Evolutionary conservation across 2,888 invertebrate genomes (phyloP).

Genomic region (Platypus cylindrus): DNA sequence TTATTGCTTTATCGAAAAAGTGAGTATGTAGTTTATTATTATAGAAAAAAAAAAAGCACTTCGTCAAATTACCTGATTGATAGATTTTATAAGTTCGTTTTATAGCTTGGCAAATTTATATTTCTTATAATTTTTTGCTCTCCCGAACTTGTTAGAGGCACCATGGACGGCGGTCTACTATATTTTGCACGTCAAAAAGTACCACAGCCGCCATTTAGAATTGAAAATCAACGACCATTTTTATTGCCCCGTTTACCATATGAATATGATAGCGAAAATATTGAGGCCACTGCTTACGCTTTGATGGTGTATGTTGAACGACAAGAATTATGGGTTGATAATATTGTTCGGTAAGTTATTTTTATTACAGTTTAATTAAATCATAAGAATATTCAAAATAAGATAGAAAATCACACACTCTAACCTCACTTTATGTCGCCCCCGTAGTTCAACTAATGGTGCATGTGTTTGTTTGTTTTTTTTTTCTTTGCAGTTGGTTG

Average conservation of each 20-base stretch:
- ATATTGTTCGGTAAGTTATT: slow-evolving; percentile 46
- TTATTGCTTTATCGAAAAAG: slow-evolving; percentile 47
- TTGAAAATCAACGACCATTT: slow-evolving; percentile 87
- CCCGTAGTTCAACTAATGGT: too few species aligned
- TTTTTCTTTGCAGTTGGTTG: slow-evolving; percentile 64
- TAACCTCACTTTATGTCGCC: too few species aligned
- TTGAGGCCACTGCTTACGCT: slow-evolving; percentile 88
- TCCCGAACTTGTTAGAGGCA: too few species aligned
- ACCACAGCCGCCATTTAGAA: slow-evolving; percentile 70
- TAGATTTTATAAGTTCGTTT: too few species aligned
- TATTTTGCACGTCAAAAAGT: slow-evolving; percentile 77
- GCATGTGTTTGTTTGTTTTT: neutral
- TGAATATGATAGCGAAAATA: slow-evolving; percentile 79
- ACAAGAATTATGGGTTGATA: slow-evolving; percentile 68
- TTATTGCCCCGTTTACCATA: slow-evolving; percentile 77
- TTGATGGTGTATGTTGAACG: slow-evolving; percentile 77
- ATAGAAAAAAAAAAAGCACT: too few species aligned
- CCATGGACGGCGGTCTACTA: slow-evolving; percentile 63
- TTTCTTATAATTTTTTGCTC: too few species aligned
- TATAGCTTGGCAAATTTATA: too few species aligned
- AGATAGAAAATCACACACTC: too few species aligned
- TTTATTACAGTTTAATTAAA: slow-evolving; percentile 1
- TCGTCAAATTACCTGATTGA: too few species aligned
- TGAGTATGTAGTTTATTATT: slow-evolving; percentile 1
- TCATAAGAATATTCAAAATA: too few species aligned